phyloP scores from a whole-genome alignment of 2,888 invertebrate genomes.

The Dendrolimus pini region DNA sequence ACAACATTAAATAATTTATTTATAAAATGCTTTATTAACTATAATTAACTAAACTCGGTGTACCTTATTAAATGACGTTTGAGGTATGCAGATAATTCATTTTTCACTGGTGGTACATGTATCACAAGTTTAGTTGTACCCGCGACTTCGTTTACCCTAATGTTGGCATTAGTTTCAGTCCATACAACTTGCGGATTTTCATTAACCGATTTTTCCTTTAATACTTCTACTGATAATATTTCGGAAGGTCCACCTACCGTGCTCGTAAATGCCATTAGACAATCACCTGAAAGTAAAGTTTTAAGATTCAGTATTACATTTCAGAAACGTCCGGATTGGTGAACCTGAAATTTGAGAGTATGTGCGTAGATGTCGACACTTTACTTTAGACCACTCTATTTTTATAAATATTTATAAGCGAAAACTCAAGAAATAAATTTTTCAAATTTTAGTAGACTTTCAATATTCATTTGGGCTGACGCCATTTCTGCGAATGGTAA shows the following conservation, averaged over 20 bases:
- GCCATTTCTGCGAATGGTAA: too few species aligned
- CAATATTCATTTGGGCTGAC: too few species aligned
- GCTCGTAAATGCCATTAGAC: conserved; percentile 43
- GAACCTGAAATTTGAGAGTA: too few species aligned
- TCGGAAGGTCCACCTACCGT: conserved; percentile 29
- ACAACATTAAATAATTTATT: too few species aligned
- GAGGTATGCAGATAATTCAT: conserved; percentile 32
- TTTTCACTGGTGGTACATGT: conserved; percentile 29
- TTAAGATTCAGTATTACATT: not conserved
- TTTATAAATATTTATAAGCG: too few species aligned
- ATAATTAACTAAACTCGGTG: conserved; percentile 12
- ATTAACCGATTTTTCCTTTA: conserved; percentile 13
- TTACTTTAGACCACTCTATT: too few species aligned
- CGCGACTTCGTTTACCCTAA: conserved; percentile 45
- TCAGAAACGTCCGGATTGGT: too few species aligned
- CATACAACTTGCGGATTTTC: conserved; percentile 28
- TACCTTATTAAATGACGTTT: conserved; percentile 32
- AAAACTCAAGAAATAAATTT: too few species aligned
- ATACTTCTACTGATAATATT: conserved; percentile 40
- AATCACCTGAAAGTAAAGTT: conserved; percentile 34
- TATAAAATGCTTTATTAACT: too few species aligned
- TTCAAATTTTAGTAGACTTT: too few species aligned
- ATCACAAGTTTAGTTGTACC: conserved; percentile 42
- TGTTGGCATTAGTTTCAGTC: conserved; percentile 19
- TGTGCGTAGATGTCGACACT: too few species aligned